Conservation (phyloP, 2,888 invertebrate species). For the Campoletis raptor region DNA sequence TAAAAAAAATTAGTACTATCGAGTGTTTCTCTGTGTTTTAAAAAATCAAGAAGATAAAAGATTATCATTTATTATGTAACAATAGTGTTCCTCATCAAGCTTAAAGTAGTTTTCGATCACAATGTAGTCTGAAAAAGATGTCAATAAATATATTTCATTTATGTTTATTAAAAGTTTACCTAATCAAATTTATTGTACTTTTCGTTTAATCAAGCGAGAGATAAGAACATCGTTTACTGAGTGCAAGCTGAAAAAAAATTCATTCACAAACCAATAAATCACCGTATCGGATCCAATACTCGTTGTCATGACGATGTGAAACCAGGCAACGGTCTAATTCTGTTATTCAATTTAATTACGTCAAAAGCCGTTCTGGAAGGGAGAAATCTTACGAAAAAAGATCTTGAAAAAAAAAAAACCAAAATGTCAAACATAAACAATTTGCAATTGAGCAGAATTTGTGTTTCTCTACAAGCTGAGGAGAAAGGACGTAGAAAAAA, state of each 20-base stretch:
- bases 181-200: conserved; percentile 12
- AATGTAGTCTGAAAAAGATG: conserved; percentile 58
- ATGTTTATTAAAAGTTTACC: conserved; percentile 20
- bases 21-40: conserved; percentile 51
- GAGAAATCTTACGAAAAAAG: neutral
- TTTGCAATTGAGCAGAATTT: conserved; percentile 72
- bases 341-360: conserved; percentile 5
- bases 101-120: conserved; percentile 40
- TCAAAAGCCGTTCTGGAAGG: neutral
- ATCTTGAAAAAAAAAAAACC: neutral
- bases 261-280: neutral
- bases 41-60: conserved; percentile 32
- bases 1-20: conserved; percentile 34
- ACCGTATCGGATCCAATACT: neutral
- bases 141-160: conserved; percentile 68
- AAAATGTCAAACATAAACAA: conserved; percentile 70
- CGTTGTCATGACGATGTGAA: conserved; percentile 48
- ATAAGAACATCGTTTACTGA: neutral
- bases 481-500: conserved; percentile 87
- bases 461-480: conserved; percentile 86
- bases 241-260: neutral
- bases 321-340: conserved; percentile 52
- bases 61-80: conserved; percentile 58
- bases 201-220: conserved; percentile 2
- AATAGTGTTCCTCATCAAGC: conserved; percentile 52